Conservation (phyloP, 2,888 invertebrate species). For the Diadromus collaris region DNA sequence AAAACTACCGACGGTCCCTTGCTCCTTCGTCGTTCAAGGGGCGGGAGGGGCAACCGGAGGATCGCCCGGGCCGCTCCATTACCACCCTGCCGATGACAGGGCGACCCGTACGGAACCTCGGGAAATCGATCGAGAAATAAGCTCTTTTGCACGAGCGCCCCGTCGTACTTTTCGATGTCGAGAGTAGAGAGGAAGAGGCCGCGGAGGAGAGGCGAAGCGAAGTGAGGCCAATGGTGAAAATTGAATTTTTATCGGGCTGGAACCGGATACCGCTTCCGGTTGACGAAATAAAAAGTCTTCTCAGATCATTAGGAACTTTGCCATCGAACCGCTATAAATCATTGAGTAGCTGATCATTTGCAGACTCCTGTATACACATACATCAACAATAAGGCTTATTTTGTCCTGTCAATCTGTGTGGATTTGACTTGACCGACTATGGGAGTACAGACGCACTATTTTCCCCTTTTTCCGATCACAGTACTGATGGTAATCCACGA, state of each 20-base stretch:
- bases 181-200: constrained; percentile 9
- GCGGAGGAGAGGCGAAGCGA: neutral
- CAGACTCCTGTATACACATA: neutral
- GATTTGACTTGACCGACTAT: no score
- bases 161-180: constrained; percentile 8
- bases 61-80: constrained; percentile 68
- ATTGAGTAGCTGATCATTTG: constrained; percentile 6
- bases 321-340: constrained; percentile 4
- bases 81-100: constrained; percentile 69
- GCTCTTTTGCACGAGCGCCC: constrained; percentile 49
- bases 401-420: no score
- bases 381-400: no score
- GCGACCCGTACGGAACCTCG: constrained; percentile 46
- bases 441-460: no score
- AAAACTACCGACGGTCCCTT: constrained; percentile 74
- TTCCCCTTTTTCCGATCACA: constrained; percentile 31
- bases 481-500: no score
- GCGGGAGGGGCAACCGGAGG: constrained; percentile 33
- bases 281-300: constrained; percentile 22
- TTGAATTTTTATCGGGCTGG: constrained; percentile 57
- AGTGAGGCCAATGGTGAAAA: constrained; percentile 43
- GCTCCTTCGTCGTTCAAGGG: constrained; percentile 45
- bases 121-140: constrained; percentile 65
- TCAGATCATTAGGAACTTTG: constrained; percentile 35
- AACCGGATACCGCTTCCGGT: constrained; percentile 15